Evolutionary conservation across 1,140 invertebrate genomes (phyloP).

Genomic region (Hyles euphorbiae): DNA sequence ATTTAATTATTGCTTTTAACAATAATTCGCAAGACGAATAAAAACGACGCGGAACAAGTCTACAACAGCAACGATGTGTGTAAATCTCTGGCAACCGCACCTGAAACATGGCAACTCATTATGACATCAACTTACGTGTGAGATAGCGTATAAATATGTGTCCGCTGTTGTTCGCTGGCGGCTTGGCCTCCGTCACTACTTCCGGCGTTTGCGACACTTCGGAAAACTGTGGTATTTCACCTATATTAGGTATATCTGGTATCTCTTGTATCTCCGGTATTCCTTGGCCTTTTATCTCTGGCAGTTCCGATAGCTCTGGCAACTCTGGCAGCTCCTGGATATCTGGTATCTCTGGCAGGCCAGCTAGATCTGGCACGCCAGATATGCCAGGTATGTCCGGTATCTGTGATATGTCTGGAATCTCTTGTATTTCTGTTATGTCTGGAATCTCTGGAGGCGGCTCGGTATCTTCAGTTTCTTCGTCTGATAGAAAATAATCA

Average conservation of each 20-base stretch:
- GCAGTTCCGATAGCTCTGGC: background rate
- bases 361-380: constrained; percentile 2
- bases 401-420: constrained; percentile 28
- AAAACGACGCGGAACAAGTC: too few relatives aligned
- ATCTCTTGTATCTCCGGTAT: constrained; percentile 7
- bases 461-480: constrained; percentile 57
- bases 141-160: constrained; percentile 62
- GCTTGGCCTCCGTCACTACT: constrained; percentile 23
- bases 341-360: constrained; percentile 8
- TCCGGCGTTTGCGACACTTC: constrained; percentile 7
- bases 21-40: too few relatives aligned
- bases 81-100: background rate
- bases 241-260: constrained; percentile 11
- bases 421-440: constrained; percentile 15
- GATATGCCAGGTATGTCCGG: constrained; percentile 8
- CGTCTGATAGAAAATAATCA: constrained; percentile 49
- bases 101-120: constrained; percentile 32
- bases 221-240: constrained; percentile 1
- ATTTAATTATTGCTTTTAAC: too few relatives aligned
- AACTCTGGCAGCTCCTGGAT: background rate
- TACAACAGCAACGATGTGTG: background rate
- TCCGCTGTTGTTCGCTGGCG: constrained; percentile 44
- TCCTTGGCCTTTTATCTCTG: background rate
- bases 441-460: constrained; percentile 15
- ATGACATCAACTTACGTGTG: constrained; percentile 54